These are phyloP conservation scores for Plumapathes pennacea DNA, from an alignment of 92 coral and sea anemone species.

Conservation along the genomic window DNA sequence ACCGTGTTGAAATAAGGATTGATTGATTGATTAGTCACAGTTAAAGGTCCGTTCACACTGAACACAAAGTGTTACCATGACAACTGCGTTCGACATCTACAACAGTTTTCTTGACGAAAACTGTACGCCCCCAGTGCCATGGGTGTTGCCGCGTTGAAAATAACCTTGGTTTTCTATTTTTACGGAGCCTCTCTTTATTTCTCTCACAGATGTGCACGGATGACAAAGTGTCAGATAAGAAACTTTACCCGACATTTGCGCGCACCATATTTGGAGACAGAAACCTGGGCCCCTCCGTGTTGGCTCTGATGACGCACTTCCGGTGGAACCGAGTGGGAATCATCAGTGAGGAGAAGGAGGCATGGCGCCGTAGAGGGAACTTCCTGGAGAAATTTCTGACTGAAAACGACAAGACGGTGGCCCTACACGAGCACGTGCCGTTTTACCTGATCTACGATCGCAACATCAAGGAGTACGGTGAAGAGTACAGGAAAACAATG, in stretches of 20 bases:
- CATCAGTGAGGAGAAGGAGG: conserved; percentile 55
- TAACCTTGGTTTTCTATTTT: too few relatives aligned
- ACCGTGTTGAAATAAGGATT: too few relatives aligned
- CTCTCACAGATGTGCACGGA: conserved; percentile 71
- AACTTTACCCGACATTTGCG: conserved; percentile 84
- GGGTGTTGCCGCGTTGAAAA: too few relatives aligned
- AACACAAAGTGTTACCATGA: too few relatives aligned
- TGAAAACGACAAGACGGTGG: conserved; percentile 52
- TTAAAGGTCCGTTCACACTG: too few relatives aligned
- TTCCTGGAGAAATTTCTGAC: conserved; percentile 49
- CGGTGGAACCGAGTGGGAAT: conserved; percentile 76
- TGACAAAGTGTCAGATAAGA: conserved; percentile 72
- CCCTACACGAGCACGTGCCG: conserved; percentile 39
- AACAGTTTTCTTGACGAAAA: too few relatives aligned
- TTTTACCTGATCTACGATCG: conserved; percentile 27
- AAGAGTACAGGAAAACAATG: conserved; percentile 38
- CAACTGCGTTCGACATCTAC: too few relatives aligned
- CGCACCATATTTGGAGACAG: conserved; percentile 87
- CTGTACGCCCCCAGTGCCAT: too few relatives aligned
- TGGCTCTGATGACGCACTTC: conserved; percentile 63
- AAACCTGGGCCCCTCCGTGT: conserved; percentile 75
- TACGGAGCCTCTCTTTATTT: neutral
- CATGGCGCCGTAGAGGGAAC: conserved; percentile 58
- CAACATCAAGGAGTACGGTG: conserved; percentile 1
- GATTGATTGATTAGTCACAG: too few relatives aligned